Conservation (phyloP, 2,113 vertebrate species). For the Sorex fumeus region DNA sequence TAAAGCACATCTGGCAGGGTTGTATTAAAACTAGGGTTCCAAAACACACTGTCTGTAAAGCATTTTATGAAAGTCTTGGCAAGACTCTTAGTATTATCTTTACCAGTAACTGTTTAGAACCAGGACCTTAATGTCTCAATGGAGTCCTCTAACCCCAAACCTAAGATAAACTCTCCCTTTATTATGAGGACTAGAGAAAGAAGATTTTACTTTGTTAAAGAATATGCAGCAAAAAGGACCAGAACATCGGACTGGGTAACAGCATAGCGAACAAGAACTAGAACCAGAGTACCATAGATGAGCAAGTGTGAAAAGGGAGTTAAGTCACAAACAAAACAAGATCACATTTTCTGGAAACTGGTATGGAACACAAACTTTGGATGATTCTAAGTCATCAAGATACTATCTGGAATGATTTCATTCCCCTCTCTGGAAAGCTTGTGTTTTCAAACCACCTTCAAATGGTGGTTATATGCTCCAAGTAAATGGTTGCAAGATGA, state of each 20-base stretch:
- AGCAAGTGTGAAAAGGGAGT: accelerated
- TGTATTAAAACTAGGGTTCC: neutral
- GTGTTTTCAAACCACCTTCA: neutral
- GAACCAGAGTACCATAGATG: too few species aligned
- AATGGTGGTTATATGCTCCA: too few species aligned
- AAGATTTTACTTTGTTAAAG: neutral
- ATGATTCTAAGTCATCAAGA: neutral
- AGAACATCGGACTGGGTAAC: neutral
- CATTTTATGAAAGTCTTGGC: neutral
- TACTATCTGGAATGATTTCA: neutral
- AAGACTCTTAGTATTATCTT: neutral
- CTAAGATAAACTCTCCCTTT: neutral
- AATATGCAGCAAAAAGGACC: neutral
- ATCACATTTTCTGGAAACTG: neutral
- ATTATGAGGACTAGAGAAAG: neutral
- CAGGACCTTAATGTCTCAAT: neutral
- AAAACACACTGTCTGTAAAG: neutral
- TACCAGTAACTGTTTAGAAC: neutral
- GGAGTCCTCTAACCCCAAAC: neutral
- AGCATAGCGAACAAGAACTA: neutral
- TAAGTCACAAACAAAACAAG: constrained; percentile 6
- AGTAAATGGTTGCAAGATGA: neutral
- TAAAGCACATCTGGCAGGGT: neutral
- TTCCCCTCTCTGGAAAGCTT: neutral
- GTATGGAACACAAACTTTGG: neutral